Percentiles rank a stretch among this genome's conserved stretches.
These are phyloP conservation scores for Apamea monoglypha DNA, from an alignment of 2,888 invertebrate genomes.

Conservation along the genomic window DNA sequence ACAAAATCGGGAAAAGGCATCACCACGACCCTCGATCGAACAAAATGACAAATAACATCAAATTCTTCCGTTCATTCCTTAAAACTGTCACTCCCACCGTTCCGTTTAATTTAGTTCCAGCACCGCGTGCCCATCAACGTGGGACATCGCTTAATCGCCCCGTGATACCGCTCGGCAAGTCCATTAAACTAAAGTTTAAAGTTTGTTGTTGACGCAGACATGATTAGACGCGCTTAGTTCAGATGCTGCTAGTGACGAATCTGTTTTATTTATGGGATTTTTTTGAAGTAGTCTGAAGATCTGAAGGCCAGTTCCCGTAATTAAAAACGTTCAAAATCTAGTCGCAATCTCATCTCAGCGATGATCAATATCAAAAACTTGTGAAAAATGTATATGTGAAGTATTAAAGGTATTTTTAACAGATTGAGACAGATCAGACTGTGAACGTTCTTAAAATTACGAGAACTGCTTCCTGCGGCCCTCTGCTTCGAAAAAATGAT, in stretches of 20 bases:
- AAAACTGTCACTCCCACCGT: constrained; percentile 37
- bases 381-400: too few relatives aligned
- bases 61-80: constrained; percentile 31
- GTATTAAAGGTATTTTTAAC: too few relatives aligned
- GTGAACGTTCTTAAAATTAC: too few relatives aligned
- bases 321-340: too few relatives aligned
- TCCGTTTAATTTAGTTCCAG: constrained; percentile 59
- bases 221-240: constrained; percentile 52
- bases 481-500: too few relatives aligned
- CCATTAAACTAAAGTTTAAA: constrained; percentile 64
- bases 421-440: too few relatives aligned
- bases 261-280: background rate
- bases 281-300: background rate
- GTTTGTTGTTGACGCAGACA: constrained; percentile 56
- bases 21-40: constrained; percentile 13
- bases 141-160: constrained; percentile 59
- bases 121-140: constrained; percentile 49
- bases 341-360: too few relatives aligned
- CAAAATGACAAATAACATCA: constrained; percentile 37
- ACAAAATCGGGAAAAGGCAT: background rate
- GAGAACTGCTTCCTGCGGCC: too few relatives aligned
- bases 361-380: too few relatives aligned
- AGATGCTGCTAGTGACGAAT: constrained; percentile 29
- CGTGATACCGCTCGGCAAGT: constrained; percentile 49
- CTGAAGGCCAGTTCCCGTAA: background rate